Conservation (phyloP, 64 coral and sea anemone genomes). For the Anthopleura sola region DNA sequence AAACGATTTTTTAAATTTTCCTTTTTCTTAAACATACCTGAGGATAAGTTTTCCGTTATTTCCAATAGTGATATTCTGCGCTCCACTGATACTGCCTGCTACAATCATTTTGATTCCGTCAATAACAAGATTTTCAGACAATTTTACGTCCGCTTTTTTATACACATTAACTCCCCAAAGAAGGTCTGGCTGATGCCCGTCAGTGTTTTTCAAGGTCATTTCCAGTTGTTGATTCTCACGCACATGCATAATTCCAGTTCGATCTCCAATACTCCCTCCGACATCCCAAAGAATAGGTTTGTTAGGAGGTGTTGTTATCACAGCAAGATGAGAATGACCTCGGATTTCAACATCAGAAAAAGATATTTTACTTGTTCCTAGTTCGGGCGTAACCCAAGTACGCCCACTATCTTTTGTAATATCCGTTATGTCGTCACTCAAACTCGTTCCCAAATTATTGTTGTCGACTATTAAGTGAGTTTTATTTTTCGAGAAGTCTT, state of each 20-base stretch:
- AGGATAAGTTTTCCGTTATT: constrained; percentile 84
- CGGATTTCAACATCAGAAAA: constrained; percentile 79
- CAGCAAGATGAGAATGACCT: constrained; percentile 77
- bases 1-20: no score
- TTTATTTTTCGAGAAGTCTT: constrained; percentile 17
- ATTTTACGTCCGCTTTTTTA: constrained; percentile 58
- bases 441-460: constrained; percentile 66
- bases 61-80: constrained; percentile 77
- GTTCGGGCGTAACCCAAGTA: constrained; percentile 81
- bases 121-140: constrained; percentile 71
- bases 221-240: constrained; percentile 70
- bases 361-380: constrained; percentile 37
- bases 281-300: constrained; percentile 71
- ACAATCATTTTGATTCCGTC: constrained; percentile 91
- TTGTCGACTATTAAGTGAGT: constrained; percentile 69
- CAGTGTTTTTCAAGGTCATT: constrained; percentile 33
- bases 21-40: constrained; percentile 63
- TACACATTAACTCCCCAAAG: constrained; percentile 93
- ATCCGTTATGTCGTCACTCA: constrained; percentile 78
- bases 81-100: constrained; percentile 85
- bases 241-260: constrained; percentile 84
- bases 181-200: constrained; percentile 41
- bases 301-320: constrained; percentile 50
- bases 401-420: constrained; percentile 68
- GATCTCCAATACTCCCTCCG: constrained; percentile 67